Evolutionary conservation across 2,888 invertebrate species (phyloP).

Genomic region (Lampropteryx suffumata): DNA sequence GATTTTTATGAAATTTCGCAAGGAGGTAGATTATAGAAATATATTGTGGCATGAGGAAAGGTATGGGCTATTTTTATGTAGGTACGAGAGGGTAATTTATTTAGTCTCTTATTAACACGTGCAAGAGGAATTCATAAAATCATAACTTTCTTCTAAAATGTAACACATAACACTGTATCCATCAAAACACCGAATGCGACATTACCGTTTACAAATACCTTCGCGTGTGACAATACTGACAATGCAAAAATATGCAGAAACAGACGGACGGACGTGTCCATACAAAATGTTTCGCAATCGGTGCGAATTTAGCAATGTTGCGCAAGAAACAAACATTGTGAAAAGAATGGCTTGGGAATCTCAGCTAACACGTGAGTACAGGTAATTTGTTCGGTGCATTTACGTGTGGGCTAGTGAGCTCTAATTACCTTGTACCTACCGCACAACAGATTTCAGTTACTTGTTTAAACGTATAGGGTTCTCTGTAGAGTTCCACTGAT

Average conservation of each 20-base stretch:
- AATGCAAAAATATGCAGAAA: constrained; percentile 58
- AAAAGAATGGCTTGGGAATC: constrained; percentile 70
- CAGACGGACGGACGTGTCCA: constrained; percentile 62
- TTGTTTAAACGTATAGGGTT: too few relatives aligned
- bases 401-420: background rate
- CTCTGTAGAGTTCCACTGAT: too few relatives aligned
- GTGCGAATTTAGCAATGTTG: constrained; percentile 73
- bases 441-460: background rate
- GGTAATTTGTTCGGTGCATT: constrained; percentile 10
- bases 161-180: constrained; percentile 16
- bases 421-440: too few relatives aligned
- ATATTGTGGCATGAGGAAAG: too few relatives aligned
- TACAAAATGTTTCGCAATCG: constrained; percentile 62
- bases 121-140: background rate
- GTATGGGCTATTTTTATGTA: too few relatives aligned
- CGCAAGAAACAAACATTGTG: constrained; percentile 76
- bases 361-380: constrained; percentile 51
- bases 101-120: too few relatives aligned
- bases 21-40: too few relatives aligned
- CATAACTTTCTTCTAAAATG: background rate
- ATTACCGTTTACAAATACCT: constrained; percentile 48
- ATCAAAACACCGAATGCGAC: background rate
- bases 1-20: too few relatives aligned
- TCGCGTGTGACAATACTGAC: constrained; percentile 41
- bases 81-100: too few relatives aligned